phyloP scores from a whole-genome alignment of 2,797 vertebrate species.

The Pangasius krempfi region DNA sequence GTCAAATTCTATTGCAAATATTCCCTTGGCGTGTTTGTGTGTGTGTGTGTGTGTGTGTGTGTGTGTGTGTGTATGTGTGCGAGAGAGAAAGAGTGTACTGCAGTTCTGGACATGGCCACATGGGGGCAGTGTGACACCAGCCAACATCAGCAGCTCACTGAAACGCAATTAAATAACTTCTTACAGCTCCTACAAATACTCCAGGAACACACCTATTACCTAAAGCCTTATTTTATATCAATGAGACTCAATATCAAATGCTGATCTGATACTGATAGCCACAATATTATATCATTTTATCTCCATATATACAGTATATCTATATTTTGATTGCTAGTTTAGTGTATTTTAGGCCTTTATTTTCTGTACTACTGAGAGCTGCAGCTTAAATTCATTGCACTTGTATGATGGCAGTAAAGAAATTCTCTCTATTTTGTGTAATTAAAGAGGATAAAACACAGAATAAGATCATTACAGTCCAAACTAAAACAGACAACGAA shows the following conservation, averaged over 20 bases:
- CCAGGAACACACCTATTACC: neutral
- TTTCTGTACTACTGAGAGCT: neutral
- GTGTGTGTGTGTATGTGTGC: too few species aligned
- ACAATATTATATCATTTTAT: neutral
- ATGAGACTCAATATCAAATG: neutral
- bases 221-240: neutral
- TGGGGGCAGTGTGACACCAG: neutral
- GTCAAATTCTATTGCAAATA: neutral
- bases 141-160: neutral
- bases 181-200: neutral
- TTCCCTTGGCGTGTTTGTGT: too few species aligned
- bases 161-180: neutral
- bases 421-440: neutral
- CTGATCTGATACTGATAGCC: neutral
- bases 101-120: constrained; percentile 2
- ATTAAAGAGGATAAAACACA: neutral
- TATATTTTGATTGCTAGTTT: neutral
- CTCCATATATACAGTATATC: neutral
- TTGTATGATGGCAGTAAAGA: neutral
- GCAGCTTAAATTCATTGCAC: neutral
- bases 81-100: neutral
- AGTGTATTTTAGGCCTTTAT: neutral
- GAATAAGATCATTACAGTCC: neutral
- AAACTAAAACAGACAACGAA: neutral
- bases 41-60: too few species aligned